Percentiles rank a stretch among this genome's conserved stretches.
Conservation (phyloP, 2,888 invertebrate species). For the Drosophila ustulata region DNA sequence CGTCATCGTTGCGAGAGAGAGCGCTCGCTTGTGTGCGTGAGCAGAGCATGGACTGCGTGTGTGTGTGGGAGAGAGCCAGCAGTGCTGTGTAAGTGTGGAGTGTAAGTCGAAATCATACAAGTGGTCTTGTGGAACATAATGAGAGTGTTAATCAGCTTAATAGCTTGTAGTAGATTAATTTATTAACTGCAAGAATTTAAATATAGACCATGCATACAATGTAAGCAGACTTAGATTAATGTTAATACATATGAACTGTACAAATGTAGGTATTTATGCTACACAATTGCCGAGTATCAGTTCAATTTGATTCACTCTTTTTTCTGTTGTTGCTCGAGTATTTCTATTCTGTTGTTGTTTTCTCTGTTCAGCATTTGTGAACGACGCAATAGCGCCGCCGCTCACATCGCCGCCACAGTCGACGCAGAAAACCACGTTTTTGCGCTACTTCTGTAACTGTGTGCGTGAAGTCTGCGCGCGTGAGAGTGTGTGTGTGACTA, state of each 20-base stretch:
- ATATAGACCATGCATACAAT: slow-evolving; percentile 5
- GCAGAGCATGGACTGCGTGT: not conserved
- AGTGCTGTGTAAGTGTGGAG: slow-evolving; percentile 61
- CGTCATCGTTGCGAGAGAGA: slow-evolving; percentile 22
- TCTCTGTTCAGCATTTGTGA: slow-evolving; percentile 48
- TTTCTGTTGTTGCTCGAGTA: slow-evolving; percentile 1
- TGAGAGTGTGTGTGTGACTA: slow-evolving; percentile 17
- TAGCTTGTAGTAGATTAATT: slow-evolving; percentile 42
- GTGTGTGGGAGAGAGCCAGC: slow-evolving; percentile 33
- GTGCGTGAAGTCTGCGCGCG: slow-evolving; percentile 1
- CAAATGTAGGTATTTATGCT: slow-evolving; percentile 1
- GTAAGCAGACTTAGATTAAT: not conserved
- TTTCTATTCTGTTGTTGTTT: slow-evolving; percentile 33
- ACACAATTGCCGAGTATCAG: slow-evolving; percentile 14
- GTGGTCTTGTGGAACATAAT: slow-evolving; percentile 65
- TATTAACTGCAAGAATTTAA: slow-evolving; percentile 29
- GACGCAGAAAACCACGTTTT: slow-evolving; percentile 67
- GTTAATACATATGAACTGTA: slow-evolving; percentile 3
- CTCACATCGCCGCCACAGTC: slow-evolving; percentile 28
- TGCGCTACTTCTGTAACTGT: slow-evolving; percentile 41
- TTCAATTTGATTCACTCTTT: slow-evolving; percentile 19
- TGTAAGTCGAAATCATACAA: slow-evolving; percentile 74
- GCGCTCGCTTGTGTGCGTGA: not conserved
- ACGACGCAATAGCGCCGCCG: slow-evolving; percentile 70
- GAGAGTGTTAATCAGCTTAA: slow-evolving; percentile 47